These are phyloP conservation scores for Fistularia tabacaria DNA, from an alignment of 2,797 vertebrate genomes.

Conservation along the genomic window DNA sequence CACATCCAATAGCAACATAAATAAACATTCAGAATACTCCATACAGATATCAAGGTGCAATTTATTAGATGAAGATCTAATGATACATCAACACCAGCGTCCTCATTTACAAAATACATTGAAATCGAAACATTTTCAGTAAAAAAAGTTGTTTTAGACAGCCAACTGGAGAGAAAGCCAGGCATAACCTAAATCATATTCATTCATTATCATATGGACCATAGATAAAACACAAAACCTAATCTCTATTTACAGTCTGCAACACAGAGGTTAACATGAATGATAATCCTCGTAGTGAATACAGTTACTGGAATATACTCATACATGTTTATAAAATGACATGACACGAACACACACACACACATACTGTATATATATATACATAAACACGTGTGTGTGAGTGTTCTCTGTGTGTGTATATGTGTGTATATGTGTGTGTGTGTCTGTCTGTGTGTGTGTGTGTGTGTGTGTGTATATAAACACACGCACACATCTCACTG, in stretches of 20 bases:
- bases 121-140: constrained; percentile 75
- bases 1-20: not conserved
- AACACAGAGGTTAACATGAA: constrained; percentile 69
- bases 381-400: not conserved
- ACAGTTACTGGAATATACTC: constrained; percentile 71
- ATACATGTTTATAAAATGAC: constrained; percentile 77
- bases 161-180: constrained; percentile 74
- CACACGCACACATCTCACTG: constrained; percentile 58
- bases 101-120: constrained; percentile 78
- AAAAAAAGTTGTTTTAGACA: constrained; percentile 76
- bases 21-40: constrained; percentile 15
- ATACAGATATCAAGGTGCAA: constrained; percentile 65
- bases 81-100: constrained; percentile 72
- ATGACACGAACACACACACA: constrained; percentile 74
- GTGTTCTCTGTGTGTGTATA: no score
- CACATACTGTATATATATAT: constrained; percentile 53
- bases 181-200: constrained; percentile 72
- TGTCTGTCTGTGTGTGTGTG: no score
- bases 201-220: constrained; percentile 63
- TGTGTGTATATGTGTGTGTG: no score
- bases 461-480: no score
- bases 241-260: constrained; percentile 74
- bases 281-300: constrained; percentile 62
- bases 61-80: constrained; percentile 78
- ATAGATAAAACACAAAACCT: constrained; percentile 73